Percentiles rank a stretch among this genome's conserved stretches.
phyloP scores from a whole-genome alignment of 2,888 invertebrate species.

The Fissipunctia ypsillon region DNA sequence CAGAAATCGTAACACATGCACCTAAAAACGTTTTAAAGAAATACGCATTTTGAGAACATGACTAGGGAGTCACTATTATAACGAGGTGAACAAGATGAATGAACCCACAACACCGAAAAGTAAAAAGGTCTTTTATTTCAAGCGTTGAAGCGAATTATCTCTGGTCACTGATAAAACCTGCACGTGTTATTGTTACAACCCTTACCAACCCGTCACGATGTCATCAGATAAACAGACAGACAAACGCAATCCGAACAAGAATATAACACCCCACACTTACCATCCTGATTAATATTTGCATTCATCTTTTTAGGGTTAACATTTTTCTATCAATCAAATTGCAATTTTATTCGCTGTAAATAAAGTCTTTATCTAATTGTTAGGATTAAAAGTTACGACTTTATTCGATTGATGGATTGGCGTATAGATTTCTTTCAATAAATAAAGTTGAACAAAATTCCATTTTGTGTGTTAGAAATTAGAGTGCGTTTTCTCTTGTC shows the following conservation, averaged over 20 bases:
- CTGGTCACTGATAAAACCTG: constrained; percentile 73
- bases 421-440: constrained; percentile 50
- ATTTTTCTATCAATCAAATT: constrained; percentile 31
- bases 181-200: constrained; percentile 76
- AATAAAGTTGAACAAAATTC: constrained; percentile 16
- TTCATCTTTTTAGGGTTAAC: constrained; percentile 75
- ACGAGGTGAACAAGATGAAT: constrained; percentile 41
- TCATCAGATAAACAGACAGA: constrained; percentile 77
- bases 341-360: constrained; percentile 25
- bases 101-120: constrained; percentile 24
- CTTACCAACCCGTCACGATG: constrained; percentile 70
- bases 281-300: constrained; percentile 79
- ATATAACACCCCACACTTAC: constrained; percentile 74
- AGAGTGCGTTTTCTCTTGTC: constrained; percentile 56
- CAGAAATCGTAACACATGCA: neutral
- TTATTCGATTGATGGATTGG: constrained; percentile 42
- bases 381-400: constrained; percentile 42
- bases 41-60: neutral
- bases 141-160: constrained; percentile 68
- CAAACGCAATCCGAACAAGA: constrained; percentile 70
- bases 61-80: constrained; percentile 13
- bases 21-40: neutral
- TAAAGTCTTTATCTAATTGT: constrained; percentile 45
- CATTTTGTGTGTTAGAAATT: neutral
- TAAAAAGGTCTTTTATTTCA: constrained; percentile 55